Conservation (phyloP, 2,113 vertebrate genomes). For the Coptodon rendalli region DNA sequence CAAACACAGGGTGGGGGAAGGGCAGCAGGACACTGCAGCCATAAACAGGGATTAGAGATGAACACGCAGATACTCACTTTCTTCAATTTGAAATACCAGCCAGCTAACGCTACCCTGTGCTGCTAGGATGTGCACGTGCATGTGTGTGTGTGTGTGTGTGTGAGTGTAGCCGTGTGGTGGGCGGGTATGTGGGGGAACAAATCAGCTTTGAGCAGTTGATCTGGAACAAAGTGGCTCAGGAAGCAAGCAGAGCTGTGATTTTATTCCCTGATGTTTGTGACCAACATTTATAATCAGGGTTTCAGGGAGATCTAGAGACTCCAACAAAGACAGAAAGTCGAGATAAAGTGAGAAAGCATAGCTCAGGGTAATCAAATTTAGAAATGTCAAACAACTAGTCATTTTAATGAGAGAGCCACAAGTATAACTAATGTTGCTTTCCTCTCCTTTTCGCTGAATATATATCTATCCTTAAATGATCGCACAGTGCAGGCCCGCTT, state of each 20-base stretch:
- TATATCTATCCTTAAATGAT: background rate
- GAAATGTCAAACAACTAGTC: background rate
- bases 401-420: background rate
- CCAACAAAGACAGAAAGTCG: background rate
- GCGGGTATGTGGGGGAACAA: conserved; percentile 10
- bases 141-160: background rate
- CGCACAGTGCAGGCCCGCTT: background rate
- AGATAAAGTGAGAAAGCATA: background rate
- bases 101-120: background rate
- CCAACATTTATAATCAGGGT: conserved; percentile 21
- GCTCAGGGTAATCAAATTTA: background rate
- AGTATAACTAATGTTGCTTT: background rate
- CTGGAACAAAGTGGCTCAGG: conserved; percentile 58
- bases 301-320: conserved; percentile 3
- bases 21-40: conserved; percentile 8
- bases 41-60: conserved; percentile 55
- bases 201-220: conserved; percentile 55
- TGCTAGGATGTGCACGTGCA: background rate
- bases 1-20: conserved; percentile 4
- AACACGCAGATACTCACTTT: conserved; percentile 38
- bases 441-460: background rate
- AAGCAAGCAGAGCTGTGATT: conserved; percentile 39
- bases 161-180: conserved; percentile 3
- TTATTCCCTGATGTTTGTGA: conserved; percentile 19
- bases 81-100: conserved; percentile 29